A percentile compares a stretch with the other conserved stretches of the same genome.
Evolutionary conservation across 2,888 invertebrate species (phyloP).

Genomic region (Choristoneura rosaceana): DNA sequence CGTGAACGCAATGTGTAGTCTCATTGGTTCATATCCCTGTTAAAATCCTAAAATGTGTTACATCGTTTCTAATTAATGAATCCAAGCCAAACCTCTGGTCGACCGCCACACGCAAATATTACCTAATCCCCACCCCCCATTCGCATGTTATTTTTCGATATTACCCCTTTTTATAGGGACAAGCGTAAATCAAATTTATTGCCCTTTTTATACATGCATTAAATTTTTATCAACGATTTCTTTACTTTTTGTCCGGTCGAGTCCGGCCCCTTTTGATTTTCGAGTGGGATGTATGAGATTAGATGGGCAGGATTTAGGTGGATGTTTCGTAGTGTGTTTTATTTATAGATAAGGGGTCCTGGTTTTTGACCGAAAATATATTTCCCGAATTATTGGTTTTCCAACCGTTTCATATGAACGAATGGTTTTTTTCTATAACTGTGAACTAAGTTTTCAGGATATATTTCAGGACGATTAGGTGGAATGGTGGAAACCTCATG

Average conservation of each 20-base stretch:
- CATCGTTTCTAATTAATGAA: background rate
- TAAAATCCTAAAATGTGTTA: no score
- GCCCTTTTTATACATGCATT: constrained; percentile 83
- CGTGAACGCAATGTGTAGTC: no score
- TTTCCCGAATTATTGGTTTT: no score
- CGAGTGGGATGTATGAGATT: constrained; percentile 55
- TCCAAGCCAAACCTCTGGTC: background rate
- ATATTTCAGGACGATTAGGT: no score
- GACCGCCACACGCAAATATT: background rate
- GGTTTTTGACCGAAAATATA: no score
- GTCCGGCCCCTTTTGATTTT: constrained; percentile 65
- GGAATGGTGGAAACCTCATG: no score
- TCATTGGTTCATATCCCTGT: no score
- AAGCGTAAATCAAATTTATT: constrained; percentile 84
- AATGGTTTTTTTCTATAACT: no score
- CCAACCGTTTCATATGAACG: no score
- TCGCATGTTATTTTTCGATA: constrained; percentile 83
- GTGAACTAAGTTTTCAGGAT: no score
- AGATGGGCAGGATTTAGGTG: constrained; percentile 31
- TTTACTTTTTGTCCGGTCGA: constrained; percentile 78
- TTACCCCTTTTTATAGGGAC: constrained; percentile 79
- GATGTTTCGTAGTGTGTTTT: background rate
- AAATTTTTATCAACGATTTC: constrained; percentile 84
- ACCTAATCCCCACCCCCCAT: constrained; percentile 58
- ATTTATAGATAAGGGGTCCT: background rate